Evolutionary conservation across 2,888 invertebrate genomes (phyloP), one percentile per base, ranked within the genome.

Genomic region (Mantis religiosa): DNA sequence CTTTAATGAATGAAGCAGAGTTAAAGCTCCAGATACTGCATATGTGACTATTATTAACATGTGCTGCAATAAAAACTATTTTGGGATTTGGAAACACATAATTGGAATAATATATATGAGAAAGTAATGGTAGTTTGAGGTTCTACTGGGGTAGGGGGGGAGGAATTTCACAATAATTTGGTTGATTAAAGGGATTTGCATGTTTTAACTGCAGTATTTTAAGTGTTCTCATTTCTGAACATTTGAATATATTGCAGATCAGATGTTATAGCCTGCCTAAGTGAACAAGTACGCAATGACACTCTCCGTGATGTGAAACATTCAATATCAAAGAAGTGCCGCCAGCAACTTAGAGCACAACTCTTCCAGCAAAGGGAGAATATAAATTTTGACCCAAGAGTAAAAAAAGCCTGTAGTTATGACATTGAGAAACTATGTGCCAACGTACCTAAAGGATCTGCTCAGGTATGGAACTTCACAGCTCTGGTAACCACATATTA

Each of bases 291-390:
- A 87, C 95, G 98, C 90, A 97, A 98, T 92, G 98, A 98, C 92
- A 97, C 98, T 0, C 95, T 98, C 89, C 94, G 95, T 82, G 94
- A 95, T 88, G 94, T 95, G 86, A 96, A 97, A 90, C 97, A 97
- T 91, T 96, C 96, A 90, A 96, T 99, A 91, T 95, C 97, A 6
- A 97, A 97, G 92, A 97, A 97, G 30, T 99, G 99, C 92, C 95
- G 98, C 71, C 97, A 98, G 92, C 98, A 99, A 93, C 94, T 99
- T 28, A 96, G 97, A 92, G 97, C 97, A 87, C 98, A 99, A 92
- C 94, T 99, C 41, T 97, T 98, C 91, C 98, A 98, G 92, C 97
- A 98, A 93, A 96, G 98, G 91, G 99, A 99, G 93, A 98, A 95
- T 92, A 97, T 98, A 90, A 96, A 96, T 90, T 95, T 97, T 90